phyloP scores from a whole-genome alignment of 2,113 vertebrate genomes.

The Oreochromis aureus region DNA sequence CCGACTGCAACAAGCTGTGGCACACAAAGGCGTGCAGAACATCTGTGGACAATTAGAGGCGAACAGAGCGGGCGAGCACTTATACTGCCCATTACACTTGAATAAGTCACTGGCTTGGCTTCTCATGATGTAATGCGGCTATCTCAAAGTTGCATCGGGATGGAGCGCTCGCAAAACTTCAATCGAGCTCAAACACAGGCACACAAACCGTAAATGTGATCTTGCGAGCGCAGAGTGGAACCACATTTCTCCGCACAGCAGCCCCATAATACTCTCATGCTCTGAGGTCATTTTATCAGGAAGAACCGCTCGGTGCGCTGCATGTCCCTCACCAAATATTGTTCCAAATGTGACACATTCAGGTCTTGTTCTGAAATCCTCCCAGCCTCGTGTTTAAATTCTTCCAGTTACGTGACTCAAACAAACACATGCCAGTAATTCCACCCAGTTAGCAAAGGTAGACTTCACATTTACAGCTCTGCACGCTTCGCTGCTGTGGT shows the following conservation, averaged over 20 bases:
- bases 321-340: not conserved
- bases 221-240: not conserved
- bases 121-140: slow-evolving; percentile 58
- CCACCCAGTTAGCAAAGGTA: not conserved
- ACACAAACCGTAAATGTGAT: not conserved
- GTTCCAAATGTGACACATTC: not conserved
- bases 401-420: not conserved
- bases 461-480: not conserved
- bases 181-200: not conserved
- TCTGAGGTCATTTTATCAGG: slow-evolving; percentile 6
- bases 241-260: slow-evolving; percentile 22
- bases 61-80: slow-evolving; percentile 43
- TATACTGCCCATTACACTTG: slow-evolving; percentile 66
- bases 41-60: slow-evolving; percentile 69
- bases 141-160: slow-evolving; percentile 37
- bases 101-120: slow-evolving; percentile 58
- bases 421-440: not conserved
- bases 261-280: not conserved
- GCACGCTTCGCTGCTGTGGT: not conserved
- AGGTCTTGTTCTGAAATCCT: not conserved
- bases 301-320: not conserved
- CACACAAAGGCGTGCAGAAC: slow-evolving; percentile 61
- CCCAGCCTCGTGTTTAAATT: not conserved
- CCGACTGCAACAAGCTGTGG: slow-evolving; percentile 34
- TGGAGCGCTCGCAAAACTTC: slow-evolving; percentile 31